Base-by-base conservation (phyloP, 92 coral and sea anemone species). In the Epizoanthus fatuus region DNA sequence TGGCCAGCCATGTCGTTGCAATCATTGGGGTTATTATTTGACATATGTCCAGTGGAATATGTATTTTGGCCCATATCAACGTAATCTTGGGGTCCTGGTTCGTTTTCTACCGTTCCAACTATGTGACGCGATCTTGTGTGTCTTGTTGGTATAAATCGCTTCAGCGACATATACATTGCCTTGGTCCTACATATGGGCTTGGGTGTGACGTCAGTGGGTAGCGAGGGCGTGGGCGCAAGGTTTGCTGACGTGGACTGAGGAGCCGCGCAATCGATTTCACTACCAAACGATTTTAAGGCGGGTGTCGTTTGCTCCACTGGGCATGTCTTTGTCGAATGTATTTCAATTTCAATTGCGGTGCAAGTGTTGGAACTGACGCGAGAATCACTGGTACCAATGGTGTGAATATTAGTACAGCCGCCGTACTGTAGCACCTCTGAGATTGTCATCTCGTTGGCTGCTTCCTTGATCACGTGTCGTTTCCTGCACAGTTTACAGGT, bases 381-480 rank as follows among this genome's bases (percentile, higher is more conserved):
- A 25, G 69, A 59, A 55, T 67, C 55, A 11, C 45, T 63, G 6
- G 25, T 29, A 29, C 25, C 54, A 39, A 76, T 76, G 81, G 81
- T 57, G 69, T 76, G 81, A 42, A 76, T 76, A n/a, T 76, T 76
- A 25, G 81, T 16, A 15, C 53, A 76, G 8, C 45, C 63, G 2
- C 35, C 53, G 69, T 76, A 76, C 19, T 14, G 63, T 54, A 76
- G 17, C 3, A 58, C 69, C 4, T 19, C 69, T 3, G 81, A 76
- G 4, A 76, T 76, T 7, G 2, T 29, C 40, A 76, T 38, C 6
- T 76, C 38, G 4, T 76, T 59, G 63, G 11, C 42, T 40, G 19
- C 20, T 6, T 39, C 16, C 62, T 4, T 38, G 2, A 4, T 9
- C 16, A 25, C 57, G n/a, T 49, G 39, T 7, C 69, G 49, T 68